Base-by-base conservation (phyloP, 2,888 invertebrate genomes). In the Apodemia mormo region DNA sequence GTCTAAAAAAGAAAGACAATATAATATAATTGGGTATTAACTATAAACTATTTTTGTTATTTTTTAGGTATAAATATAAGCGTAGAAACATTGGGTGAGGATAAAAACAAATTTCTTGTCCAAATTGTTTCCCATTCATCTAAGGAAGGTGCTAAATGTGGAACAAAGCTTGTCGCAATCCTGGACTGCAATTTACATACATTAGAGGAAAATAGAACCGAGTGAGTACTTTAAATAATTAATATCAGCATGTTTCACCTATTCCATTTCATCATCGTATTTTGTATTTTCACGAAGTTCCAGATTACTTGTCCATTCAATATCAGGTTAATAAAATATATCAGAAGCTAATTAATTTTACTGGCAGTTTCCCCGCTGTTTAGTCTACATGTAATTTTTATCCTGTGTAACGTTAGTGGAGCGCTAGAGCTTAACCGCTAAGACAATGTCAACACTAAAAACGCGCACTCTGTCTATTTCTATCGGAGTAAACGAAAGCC, bases 151-250 rank as follows among this genome's bases (percentile, higher is more conserved):
- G 90, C 88, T 70, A 94, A 94, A 79, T 94, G 93, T 70, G 95
- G 95, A 12, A 94, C 95, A 12, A 94, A 94, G 77, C 88, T 95
- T 71, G 94, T 95, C 67, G 92, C 94, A 76, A 95, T 95, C 83
- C 84, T 94, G 72, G 94, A 95, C 76, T 86, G 89, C 73, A 94
- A 95, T 78, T 87, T 95, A 69, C 95, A 95, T 75, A 95, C 95
- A 14, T 89, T 95, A 82, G 95, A 95, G 89, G 95, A 96, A 82
- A 95, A 95, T 78, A 92, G 95, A 85, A 91, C 87, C 52, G 94
- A 94, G 94, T 94, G 81, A 88, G 86, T 56, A 58, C 22, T 29
- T 58, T 56, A 14, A 49, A 49, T 49, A 49, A 49, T 49, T 49
- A 49, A 49, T 14, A 49, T 49, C 14, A 49, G 49, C 12, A 49